Evolutionary conservation across 1,140 invertebrate genomes (phyloP), one percentile per base, ranked within the genome.

Genomic region (Drosophila funebris): DNA sequence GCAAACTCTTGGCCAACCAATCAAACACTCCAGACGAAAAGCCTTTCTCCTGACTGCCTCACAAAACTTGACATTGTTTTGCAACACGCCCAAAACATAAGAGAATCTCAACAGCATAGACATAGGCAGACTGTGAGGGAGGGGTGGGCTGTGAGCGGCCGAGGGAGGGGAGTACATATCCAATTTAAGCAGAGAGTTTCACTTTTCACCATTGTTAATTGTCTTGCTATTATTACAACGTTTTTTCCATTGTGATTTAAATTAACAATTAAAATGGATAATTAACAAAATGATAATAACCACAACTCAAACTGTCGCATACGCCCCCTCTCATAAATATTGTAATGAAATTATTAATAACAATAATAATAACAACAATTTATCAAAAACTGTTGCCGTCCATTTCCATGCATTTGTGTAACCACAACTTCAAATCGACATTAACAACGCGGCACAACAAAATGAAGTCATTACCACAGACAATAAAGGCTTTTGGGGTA

Each of bases 231-330:
- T 41, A 63, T 63, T 54, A 53, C 24, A 41, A 24, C 46, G 13
- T 46, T 22, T 43, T 58, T 39, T 31, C 33, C 44, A 22, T 64
- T 67, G 44, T 76, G 73, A 63, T 80, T 80, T 80, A 84, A 84
- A 84, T 84, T 85, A 85, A 84, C 81, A 85, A 84, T 85, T 80
- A 85, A 63, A 71, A 56, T 82, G 20, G 80, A 73, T 84, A 85
- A 84, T 84, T 84, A 84, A 84, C 81, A 85, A 81, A 85, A 77
- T 73, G 73, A 76, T 73, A 85, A 76, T 61, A 56, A 50, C 14
- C 18, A 52, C 33, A 61, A 31, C 14, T 27, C 13, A 6, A 8
- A 31, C 48, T 27, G 22, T 33, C 48, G 22, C 24, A 9, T 14
- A 16, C 39, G 14, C 36, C 43, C 31, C 8, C 16, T 57, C 39